Evolutionary conservation across 1,140 invertebrate genomes (phyloP).

Genomic region (Diachasma alloeum): DNA sequence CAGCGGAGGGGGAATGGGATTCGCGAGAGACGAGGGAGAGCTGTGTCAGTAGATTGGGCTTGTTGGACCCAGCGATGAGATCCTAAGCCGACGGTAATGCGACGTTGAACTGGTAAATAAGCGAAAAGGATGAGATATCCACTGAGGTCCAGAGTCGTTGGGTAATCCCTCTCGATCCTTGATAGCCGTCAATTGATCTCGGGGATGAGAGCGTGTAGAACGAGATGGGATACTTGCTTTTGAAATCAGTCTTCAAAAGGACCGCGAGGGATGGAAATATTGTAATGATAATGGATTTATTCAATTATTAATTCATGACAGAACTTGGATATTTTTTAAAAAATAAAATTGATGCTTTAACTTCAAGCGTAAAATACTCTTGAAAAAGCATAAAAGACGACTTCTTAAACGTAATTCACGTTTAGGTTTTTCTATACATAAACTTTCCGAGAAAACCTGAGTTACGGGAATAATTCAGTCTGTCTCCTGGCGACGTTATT

Average conservation of each 20-base stretch:
- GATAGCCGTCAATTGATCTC: conserved; percentile 10
- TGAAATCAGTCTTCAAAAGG: background rate
- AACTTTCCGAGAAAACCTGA: background rate
- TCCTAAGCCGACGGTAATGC: conserved; percentile 51
- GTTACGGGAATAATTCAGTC: background rate
- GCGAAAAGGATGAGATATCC: conserved; percentile 25
- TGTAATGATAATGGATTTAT: background rate
- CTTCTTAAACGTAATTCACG: too few species aligned
- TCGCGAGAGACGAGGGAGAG: background rate
- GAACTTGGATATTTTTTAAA: too few species aligned
- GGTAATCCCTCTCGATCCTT: conserved; percentile 15
- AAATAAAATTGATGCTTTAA: too few species aligned
- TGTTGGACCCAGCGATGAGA: conserved; percentile 39
- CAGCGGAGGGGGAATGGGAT: background rate
- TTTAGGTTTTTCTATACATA: too few species aligned
- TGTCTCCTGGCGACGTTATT: background rate
- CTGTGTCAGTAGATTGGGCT: conserved; percentile 27
- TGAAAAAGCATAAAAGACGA: too few species aligned
- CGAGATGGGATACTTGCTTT: background rate
- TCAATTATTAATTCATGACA: background rate
- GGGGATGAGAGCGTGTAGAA: background rate
- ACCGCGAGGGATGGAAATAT: background rate
- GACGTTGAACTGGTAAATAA: conserved; percentile 51
- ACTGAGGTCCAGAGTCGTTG: background rate
- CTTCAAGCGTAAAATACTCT: too few species aligned